These are phyloP conservation scores for Apogon talboti DNA, from an alignment of 2,797 vertebrate genomes.

Conservation along the genomic window DNA sequence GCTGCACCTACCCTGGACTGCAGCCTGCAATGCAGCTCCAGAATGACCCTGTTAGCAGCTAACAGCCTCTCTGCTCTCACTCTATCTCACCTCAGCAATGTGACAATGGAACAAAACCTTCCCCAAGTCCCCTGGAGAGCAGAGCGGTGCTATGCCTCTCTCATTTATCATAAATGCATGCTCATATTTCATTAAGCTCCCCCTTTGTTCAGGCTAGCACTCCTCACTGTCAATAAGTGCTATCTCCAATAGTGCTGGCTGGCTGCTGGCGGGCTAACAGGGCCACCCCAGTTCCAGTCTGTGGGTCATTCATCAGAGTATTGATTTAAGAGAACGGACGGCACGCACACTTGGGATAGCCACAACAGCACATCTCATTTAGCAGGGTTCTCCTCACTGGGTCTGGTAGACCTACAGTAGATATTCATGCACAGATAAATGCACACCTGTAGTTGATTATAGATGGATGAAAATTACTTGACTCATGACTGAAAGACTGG, in stretches of 20 bases:
- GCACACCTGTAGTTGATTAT: slow-evolving; percentile 2
- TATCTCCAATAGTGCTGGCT: slow-evolving; percentile 72
- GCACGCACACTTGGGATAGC: slow-evolving; percentile 69
- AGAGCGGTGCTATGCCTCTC: slow-evolving; percentile 47
- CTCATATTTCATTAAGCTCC: slow-evolving; percentile 83
- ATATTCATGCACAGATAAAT: slow-evolving; percentile 43
- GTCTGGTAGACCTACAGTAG: slow-evolving; percentile 24
- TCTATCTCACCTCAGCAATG: slow-evolving; percentile 34
- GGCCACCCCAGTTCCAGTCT: slow-evolving; percentile 71
- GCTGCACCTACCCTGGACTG: slow-evolving; percentile 39
- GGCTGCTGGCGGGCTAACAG: slow-evolving; percentile 69
- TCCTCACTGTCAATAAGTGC: slow-evolving; percentile 79
- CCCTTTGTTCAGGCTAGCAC: slow-evolving; percentile 74
- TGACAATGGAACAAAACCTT: slow-evolving; percentile 70
- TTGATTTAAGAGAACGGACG: slow-evolving; percentile 79
- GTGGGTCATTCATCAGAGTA: slow-evolving; percentile 83
- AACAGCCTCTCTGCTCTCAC: too few species aligned
- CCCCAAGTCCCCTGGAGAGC: slow-evolving; percentile 40
- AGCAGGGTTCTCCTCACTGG: slow-evolving; percentile 58
- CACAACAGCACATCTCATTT: slow-evolving; percentile 75
- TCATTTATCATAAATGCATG: slow-evolving; percentile 81
- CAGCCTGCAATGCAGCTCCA: slow-evolving; percentile 46
- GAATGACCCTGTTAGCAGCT: slow-evolving; percentile 47
- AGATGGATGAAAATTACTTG: slow-evolving; percentile 26
- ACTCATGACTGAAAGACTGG: slow-evolving; percentile 2